phyloP scores from a whole-genome alignment of 2,888 invertebrate genomes.

The Acrocyrtus sp. region DNA sequence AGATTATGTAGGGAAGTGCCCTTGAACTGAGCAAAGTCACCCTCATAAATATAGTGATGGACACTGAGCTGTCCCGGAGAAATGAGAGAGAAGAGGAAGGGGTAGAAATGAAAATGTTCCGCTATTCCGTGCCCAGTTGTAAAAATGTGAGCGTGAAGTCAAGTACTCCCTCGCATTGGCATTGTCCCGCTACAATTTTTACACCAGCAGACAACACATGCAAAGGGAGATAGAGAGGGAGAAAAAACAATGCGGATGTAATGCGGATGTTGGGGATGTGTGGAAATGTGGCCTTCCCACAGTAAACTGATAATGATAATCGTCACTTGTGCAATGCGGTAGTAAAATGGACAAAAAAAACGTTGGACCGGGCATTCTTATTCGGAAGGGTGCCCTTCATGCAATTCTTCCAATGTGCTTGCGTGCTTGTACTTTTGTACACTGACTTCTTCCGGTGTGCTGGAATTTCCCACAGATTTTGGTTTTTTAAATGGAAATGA shows the following conservation, averaged over 20 bases:
- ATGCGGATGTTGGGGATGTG: conserved; percentile 17
- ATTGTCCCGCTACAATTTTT: too few relatives aligned
- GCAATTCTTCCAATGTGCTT: too few relatives aligned
- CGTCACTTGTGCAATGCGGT: neutral
- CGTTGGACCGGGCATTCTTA: neutral
- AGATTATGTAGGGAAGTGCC: neutral
- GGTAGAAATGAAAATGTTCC: too few relatives aligned
- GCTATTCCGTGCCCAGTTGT: too few relatives aligned
- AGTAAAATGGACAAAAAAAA: neutral
- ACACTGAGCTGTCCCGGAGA: conserved; percentile 27
- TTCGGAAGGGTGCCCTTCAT: too few relatives aligned
- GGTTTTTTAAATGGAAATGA: neutral
- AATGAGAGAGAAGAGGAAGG: conserved; percentile 7
- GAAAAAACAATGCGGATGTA: conserved; percentile 40
- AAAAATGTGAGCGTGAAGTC: too few relatives aligned
- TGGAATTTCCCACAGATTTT: conserved; percentile 22
- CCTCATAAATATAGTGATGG: conserved; percentile 42
- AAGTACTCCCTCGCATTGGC: too few relatives aligned
- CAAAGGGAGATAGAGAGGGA: neutral
- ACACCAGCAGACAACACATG: too few relatives aligned
- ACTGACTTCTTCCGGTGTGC: conserved; percentile 28
- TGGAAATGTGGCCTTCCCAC: too few relatives aligned
- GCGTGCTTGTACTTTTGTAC: too few relatives aligned
- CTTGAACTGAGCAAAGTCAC: conserved; percentile 29
- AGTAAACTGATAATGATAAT: too few relatives aligned